These are phyloP conservation scores for Lapara coniferarum DNA, from an alignment of 2,888 invertebrate genomes.

Conservation along the genomic window DNA sequence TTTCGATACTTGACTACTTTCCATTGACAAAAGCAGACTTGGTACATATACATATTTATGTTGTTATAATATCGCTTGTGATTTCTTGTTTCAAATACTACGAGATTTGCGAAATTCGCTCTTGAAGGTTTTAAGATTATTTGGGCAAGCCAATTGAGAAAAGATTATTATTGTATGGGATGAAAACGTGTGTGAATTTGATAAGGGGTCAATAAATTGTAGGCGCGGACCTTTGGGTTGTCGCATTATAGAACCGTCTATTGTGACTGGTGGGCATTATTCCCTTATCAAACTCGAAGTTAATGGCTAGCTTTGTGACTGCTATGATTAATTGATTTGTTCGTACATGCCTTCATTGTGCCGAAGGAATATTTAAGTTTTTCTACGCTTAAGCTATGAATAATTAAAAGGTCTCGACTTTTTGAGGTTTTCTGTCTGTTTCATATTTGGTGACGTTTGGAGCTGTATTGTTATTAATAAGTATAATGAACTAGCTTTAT, in stretches of 20 bases:
- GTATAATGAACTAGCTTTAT: too few species aligned
- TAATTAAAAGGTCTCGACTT: slow-evolving; percentile 48
- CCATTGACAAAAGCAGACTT: neutral
- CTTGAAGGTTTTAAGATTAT: slow-evolving; percentile 24
- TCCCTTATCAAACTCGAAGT: slow-evolving; percentile 81
- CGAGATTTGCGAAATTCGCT: slow-evolving; percentile 7
- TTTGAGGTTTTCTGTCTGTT: slow-evolving; percentile 34
- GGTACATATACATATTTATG: neutral
- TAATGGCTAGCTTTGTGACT: slow-evolving; percentile 81
- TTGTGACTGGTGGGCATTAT: slow-evolving; percentile 77
- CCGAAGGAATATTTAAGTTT: slow-evolving; percentile 76
- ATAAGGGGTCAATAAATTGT: slow-evolving; percentile 74
- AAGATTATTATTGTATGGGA: slow-evolving; percentile 43
- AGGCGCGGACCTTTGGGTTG: slow-evolving; percentile 62
- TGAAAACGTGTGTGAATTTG: slow-evolving; percentile 66
- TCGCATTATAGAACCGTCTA: slow-evolving; percentile 69
- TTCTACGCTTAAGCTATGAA: slow-evolving; percentile 68
- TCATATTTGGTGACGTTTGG: slow-evolving; percentile 35
- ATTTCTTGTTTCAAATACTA: neutral
- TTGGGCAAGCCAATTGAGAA: slow-evolving; percentile 38
- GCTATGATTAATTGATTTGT: slow-evolving; percentile 80
- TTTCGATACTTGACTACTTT: neutral
- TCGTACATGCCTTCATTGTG: slow-evolving; percentile 73
- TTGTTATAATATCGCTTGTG: neutral
- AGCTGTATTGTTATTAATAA: neutral